phyloP scores from a whole-genome alignment of 2,888 invertebrate genomes.

The Hedya salicella region DNA sequence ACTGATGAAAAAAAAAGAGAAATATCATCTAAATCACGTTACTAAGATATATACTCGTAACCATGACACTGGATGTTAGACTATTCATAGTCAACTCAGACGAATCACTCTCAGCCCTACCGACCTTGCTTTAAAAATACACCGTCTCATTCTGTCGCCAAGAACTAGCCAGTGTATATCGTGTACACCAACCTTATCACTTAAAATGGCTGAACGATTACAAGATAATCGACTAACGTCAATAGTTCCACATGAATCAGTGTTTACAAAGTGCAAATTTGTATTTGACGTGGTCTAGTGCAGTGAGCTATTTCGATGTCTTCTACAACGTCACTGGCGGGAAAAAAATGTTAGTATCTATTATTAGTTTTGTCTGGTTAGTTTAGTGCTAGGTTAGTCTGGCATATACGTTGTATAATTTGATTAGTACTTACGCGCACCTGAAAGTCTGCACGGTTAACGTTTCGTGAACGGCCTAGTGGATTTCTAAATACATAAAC shows the following conservation, averaged over 20 bases:
- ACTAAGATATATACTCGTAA: constrained; percentile 9
- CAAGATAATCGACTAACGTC: constrained; percentile 67
- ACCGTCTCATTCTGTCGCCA: constrained; percentile 70
- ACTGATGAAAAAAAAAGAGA: constrained; percentile 5
- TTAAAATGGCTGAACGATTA: constrained; percentile 81
- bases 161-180: constrained; percentile 62
- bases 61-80: constrained; percentile 47
- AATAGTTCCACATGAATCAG: constrained; percentile 64
- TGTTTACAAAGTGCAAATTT: constrained; percentile 68
- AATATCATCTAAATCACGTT: neutral
- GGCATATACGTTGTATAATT: constrained; percentile 34
- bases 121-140: constrained; percentile 79
- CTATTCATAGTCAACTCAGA: constrained; percentile 61
- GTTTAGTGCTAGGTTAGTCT: constrained; percentile 25
- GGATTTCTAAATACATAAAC: constrained; percentile 19
- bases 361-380: constrained; percentile 54
- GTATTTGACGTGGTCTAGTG: constrained; percentile 68
- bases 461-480: neutral
- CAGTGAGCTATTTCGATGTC: constrained; percentile 73
- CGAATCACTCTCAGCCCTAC: constrained; percentile 65
- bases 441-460: constrained; percentile 7
- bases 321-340: constrained; percentile 70
- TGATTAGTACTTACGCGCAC: constrained; percentile 24
- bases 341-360: constrained; percentile 75
- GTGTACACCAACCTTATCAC: constrained; percentile 74